A percentile compares a stretch with the other conserved stretches of the same genome.
Evolutionary conservation across 1,140 invertebrate genomes (phyloP).

Genomic region (Hylaeus anthracinus): DNA sequence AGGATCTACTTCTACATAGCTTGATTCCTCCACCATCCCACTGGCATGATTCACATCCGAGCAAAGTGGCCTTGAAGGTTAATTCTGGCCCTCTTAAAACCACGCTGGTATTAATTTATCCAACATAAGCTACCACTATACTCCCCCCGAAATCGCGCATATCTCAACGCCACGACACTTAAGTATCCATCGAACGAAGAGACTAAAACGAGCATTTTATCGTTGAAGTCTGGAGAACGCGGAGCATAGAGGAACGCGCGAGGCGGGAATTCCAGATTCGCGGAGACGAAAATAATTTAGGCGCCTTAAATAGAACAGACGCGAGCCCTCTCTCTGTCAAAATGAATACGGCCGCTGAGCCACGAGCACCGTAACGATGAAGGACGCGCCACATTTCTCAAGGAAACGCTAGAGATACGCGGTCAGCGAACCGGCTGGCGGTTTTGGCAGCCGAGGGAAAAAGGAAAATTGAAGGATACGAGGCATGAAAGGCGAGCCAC

Average conservation of each 20-base stretch:
- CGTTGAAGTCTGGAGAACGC: background rate
- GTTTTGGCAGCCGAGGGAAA: slow-evolving; percentile 7
- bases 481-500: slow-evolving; percentile 40
- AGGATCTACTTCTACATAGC: too few species aligned
- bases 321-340: background rate
- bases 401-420: slow-evolving; percentile 28
- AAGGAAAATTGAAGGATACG: slow-evolving; percentile 22
- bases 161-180: too few species aligned
- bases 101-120: too few species aligned
- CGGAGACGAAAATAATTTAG: slow-evolving; percentile 12
- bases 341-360: slow-evolving; percentile 6
- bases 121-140: too few species aligned
- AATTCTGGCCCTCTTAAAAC: too few species aligned
- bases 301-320: slow-evolving; percentile 18
- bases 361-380: slow-evolving; percentile 24
- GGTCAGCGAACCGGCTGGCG: slow-evolving; percentile 24
- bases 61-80: too few species aligned
- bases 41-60: too few species aligned
- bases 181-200: too few species aligned
- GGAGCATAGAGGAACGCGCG: too few species aligned
- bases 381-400: slow-evolving; percentile 28
- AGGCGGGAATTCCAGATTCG: slow-evolving; percentile 4
- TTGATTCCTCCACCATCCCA: too few species aligned
- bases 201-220: background rate
- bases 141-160: too few species aligned